Percentiles rank a stretch among this genome's conserved stretches.
Conservation (phyloP, 2,888 invertebrate species). For the Blastobasis lacticolella region DNA sequence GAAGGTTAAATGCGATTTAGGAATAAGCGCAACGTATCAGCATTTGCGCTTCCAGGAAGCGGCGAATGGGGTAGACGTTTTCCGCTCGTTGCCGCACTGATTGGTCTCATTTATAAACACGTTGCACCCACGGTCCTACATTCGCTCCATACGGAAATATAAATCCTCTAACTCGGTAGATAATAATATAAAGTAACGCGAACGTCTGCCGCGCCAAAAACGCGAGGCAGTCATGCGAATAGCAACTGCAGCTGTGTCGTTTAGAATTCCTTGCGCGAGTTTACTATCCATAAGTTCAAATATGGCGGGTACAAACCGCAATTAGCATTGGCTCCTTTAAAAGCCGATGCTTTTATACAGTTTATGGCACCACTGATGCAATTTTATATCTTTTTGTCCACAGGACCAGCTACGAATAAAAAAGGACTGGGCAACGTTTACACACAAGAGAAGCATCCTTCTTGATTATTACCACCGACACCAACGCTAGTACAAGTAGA, state of each 20-base stretch:
- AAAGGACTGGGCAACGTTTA: constrained; percentile 64
- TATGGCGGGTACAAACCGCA: constrained; percentile 59
- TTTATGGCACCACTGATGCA: background rate
- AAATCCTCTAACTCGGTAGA: too few relatives aligned
- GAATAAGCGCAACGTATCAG: constrained; percentile 27
- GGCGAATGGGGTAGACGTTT: constrained; percentile 32
- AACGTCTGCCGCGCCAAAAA: background rate
- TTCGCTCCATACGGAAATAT: too few relatives aligned
- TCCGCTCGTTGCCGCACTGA: constrained; percentile 35
- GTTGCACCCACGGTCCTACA: too few relatives aligned
- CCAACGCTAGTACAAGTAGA: constrained; percentile 19
- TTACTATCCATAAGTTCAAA: constrained; percentile 52
- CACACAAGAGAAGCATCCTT: constrained; percentile 63
- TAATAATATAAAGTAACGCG: background rate
- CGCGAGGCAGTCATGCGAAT: too few relatives aligned
- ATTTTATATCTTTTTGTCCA: constrained; percentile 30
- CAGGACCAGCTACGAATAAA: constrained; percentile 47
- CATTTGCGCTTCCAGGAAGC: constrained; percentile 47
- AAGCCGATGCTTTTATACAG: background rate
- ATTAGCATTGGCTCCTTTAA: constrained; percentile 44
- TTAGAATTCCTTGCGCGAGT: constrained; percentile 51
- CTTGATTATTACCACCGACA: constrained; percentile 31
- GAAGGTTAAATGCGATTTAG: constrained; percentile 56
- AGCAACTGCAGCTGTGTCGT: constrained; percentile 37
- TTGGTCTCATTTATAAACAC: constrained; percentile 39